Percentiles rank a stretch among this genome's conserved stretches.
phyloP scores from a whole-genome alignment of 2,797 vertebrate species.

The Hydrophis major region DNA sequence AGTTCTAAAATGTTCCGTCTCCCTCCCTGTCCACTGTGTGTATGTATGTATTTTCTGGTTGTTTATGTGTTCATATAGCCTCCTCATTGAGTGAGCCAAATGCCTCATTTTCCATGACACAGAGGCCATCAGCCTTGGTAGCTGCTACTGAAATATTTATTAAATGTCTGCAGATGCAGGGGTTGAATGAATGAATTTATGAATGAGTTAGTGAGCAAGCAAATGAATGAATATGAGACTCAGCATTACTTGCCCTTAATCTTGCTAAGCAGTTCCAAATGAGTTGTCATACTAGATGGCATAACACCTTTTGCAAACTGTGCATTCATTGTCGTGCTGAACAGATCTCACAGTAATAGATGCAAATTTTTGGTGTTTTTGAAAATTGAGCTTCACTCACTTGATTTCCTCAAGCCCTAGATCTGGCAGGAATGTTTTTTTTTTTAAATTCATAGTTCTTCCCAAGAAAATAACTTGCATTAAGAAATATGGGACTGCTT shows the following conservation, averaged over 20 bases:
- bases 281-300: neutral
- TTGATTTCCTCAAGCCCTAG: neutral
- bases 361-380: accelerated
- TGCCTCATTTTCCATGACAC: neutral
- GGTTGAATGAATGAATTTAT: neutral
- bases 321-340: neutral
- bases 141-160: conserved; percentile 5
- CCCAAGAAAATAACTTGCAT: neutral
- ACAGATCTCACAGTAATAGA: accelerated
- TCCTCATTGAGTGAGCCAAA: neutral
- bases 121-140: neutral
- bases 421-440: neutral
- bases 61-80: neutral
- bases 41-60: neutral
- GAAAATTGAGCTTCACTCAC: neutral
- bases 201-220: neutral
- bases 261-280: neutral
- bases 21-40: too few relatives aligned
- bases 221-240: neutral
- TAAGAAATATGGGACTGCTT: neutral
- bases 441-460: neutral
- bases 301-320: neutral
- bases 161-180: neutral
- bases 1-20: neutral
- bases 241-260: conserved; percentile 7